Percentiles rank a stretch among this genome's conserved stretches.
These are phyloP conservation scores for Drosophila maculinotata DNA, from an alignment of 2,888 invertebrate species.

Conservation along the genomic window DNA sequence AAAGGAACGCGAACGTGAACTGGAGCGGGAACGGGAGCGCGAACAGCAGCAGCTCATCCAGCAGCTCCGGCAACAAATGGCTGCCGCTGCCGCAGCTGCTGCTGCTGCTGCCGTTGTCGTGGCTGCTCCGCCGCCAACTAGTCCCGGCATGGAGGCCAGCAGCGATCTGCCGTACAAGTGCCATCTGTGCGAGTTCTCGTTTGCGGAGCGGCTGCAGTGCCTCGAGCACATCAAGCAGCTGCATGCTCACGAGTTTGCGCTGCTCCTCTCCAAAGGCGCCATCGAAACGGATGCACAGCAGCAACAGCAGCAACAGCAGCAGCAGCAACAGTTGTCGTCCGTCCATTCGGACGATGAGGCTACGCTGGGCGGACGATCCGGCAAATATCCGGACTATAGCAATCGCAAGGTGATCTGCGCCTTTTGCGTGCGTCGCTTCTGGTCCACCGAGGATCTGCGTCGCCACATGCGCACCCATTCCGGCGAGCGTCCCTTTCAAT, in stretches of 20 bases:
- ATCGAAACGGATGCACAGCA: conserved; percentile 85
- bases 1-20: conserved; percentile 43
- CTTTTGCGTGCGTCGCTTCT: conserved; percentile 96
- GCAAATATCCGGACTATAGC: conserved; percentile 94
- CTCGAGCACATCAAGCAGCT: conserved; percentile 91
- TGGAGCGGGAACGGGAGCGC: conserved; percentile 77
- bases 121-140: not conserved
- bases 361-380: conserved; percentile 84
- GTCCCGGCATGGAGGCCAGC: conserved; percentile 1
- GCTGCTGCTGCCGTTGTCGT: conserved; percentile 6
- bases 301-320: conserved; percentile 18
- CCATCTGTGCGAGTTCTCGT: conserved; percentile 95
- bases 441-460: conserved; percentile 96
- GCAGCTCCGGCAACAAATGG: conserved; percentile 85
- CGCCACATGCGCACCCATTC: conserved; percentile 98
- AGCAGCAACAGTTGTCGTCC: not conserved
- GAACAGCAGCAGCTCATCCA: conserved; percentile 68
- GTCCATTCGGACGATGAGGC: conserved; percentile 83
- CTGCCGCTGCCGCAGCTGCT: conserved; percentile 25
- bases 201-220: conserved; percentile 91
- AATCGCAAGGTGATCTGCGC: conserved; percentile 96
- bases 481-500: conserved; percentile 96
- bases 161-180: conserved; percentile 94
- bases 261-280: conserved; percentile 93
- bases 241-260: conserved; percentile 92